These are phyloP conservation scores for Agriopis leucophaearia DNA, from an alignment of 2,888 invertebrate species.

Conservation along the genomic window DNA sequence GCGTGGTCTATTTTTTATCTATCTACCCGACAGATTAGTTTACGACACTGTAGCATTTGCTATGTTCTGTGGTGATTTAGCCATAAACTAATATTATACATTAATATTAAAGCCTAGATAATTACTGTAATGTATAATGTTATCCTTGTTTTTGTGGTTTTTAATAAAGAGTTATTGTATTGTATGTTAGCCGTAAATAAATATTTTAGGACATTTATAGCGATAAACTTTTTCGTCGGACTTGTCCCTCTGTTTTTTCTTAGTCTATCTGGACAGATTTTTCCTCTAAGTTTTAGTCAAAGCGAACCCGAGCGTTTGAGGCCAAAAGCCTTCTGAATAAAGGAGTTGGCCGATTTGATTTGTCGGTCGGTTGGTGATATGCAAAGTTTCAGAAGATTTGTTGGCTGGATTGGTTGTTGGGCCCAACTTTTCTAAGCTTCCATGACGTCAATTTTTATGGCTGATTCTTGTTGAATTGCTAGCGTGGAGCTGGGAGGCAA, in stretches of 20 bases:
- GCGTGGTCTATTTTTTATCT: too few relatives aligned
- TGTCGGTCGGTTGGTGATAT: slow-evolving; percentile 38
- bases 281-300: slow-evolving; percentile 31
- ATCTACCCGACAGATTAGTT: too few relatives aligned
- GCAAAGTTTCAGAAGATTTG: slow-evolving; percentile 35
- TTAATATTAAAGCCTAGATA: too few relatives aligned
- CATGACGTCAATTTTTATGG: slow-evolving; percentile 31
- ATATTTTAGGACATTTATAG: too few relatives aligned
- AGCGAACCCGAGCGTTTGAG: slow-evolving; percentile 35
- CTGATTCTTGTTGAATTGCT: slow-evolving; percentile 28
- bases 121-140: too few relatives aligned
- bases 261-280: slow-evolving; percentile 11
- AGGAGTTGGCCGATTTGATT: slow-evolving; percentile 37
- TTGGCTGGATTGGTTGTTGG: slow-evolving; percentile 16
- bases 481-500: neutral
- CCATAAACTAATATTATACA: too few relatives aligned
- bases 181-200: too few relatives aligned
- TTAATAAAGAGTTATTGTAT: too few relatives aligned
- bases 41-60: too few relatives aligned
- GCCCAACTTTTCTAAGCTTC: slow-evolving; percentile 24
- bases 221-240: neutral
- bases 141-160: too few relatives aligned
- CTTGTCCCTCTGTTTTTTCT: neutral
- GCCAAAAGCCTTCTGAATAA: slow-evolving; percentile 30
- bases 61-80: too few relatives aligned